A percentile compares a stretch with the other conserved stretches of the same genome.
phyloP scores from a whole-genome alignment of 1,140 invertebrate species.

The Bombus confusus region DNA sequence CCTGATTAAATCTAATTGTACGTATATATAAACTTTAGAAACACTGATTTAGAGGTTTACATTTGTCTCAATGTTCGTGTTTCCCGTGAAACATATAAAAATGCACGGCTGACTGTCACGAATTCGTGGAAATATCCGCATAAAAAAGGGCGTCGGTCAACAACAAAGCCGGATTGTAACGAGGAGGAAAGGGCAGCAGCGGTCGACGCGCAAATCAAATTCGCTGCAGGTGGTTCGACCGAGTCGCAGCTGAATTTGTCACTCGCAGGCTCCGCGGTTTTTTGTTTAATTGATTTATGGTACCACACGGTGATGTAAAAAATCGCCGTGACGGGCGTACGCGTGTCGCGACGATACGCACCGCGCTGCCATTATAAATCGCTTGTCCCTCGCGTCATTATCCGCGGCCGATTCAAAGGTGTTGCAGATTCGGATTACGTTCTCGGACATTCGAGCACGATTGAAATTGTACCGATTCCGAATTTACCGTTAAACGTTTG shows the following conservation, averaged over 20 bases:
- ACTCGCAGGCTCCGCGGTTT: constrained; percentile 43
- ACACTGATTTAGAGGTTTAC: background rate
- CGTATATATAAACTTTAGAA: background rate
- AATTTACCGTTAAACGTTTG: background rate
- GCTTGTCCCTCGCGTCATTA: constrained; percentile 18
- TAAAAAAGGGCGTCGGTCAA: background rate
- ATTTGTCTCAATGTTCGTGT: background rate
- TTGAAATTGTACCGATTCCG: background rate
- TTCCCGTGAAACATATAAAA: background rate
- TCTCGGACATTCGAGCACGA: background rate
- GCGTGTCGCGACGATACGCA: background rate
- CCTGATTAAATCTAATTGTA: too few species aligned
- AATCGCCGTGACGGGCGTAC: constrained; percentile 29
- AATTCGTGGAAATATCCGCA: constrained; percentile 1
- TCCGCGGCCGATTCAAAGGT: background rate
- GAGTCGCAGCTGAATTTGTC: constrained; percentile 54
- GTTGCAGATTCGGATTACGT: background rate
- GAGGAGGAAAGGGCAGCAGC: constrained; percentile 25
- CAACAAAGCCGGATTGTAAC: constrained; percentile 8
- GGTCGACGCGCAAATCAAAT: constrained; percentile 34
- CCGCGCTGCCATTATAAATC: constrained; percentile 33
- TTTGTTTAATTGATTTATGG: constrained; percentile 57
- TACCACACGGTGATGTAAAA: constrained; percentile 49
- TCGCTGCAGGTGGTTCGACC: constrained; percentile 42
- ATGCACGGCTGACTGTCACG: background rate